phyloP scores from a whole-genome alignment of 2,797 vertebrate species.

The Myoxocephalus aenaeus region DNA sequence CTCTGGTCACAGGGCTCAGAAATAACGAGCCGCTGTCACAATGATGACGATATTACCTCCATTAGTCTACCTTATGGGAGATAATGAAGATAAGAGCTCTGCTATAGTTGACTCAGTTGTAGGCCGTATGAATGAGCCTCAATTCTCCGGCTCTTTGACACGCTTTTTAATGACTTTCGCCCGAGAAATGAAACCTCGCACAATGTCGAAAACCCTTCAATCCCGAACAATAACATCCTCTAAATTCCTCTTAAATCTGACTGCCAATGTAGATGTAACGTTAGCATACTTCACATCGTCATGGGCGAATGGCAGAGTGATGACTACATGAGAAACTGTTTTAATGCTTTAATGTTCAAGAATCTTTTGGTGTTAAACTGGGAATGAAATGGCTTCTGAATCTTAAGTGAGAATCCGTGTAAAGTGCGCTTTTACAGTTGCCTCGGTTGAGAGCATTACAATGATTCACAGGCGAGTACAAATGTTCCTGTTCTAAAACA shows the following conservation, averaged over 20 bases:
- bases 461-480: slow-evolving; percentile 36
- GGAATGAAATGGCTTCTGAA: slow-evolving; percentile 29
- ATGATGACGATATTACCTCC: slow-evolving; percentile 34
- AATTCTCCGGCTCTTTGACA: slow-evolving; percentile 61
- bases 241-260: slow-evolving; percentile 35
- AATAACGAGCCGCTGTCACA: slow-evolving; percentile 55
- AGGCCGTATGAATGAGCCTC: slow-evolving; percentile 48
- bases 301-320: background rate
- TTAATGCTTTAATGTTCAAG: slow-evolving; percentile 19
- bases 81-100: slow-evolving; percentile 18
- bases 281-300: background rate
- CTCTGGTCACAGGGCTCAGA: slow-evolving; percentile 7
- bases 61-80: slow-evolving; percentile 29
- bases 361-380: slow-evolving; percentile 23
- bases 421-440: slow-evolving; percentile 42
- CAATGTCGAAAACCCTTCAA: slow-evolving; percentile 40
- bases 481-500: slow-evolving; percentile 13
- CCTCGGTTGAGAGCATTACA: slow-evolving; percentile 11
- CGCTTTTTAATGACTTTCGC: slow-evolving; percentile 61
- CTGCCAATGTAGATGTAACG: slow-evolving; percentile 30
- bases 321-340: slow-evolving; percentile 31
- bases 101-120: slow-evolving; percentile 31
- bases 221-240: slow-evolving; percentile 33
- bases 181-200: slow-evolving; percentile 46
- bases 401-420: slow-evolving; percentile 48